phyloP scores from a whole-genome alignment of 2,888 invertebrate genomes.

The Clivina fossor region DNA sequence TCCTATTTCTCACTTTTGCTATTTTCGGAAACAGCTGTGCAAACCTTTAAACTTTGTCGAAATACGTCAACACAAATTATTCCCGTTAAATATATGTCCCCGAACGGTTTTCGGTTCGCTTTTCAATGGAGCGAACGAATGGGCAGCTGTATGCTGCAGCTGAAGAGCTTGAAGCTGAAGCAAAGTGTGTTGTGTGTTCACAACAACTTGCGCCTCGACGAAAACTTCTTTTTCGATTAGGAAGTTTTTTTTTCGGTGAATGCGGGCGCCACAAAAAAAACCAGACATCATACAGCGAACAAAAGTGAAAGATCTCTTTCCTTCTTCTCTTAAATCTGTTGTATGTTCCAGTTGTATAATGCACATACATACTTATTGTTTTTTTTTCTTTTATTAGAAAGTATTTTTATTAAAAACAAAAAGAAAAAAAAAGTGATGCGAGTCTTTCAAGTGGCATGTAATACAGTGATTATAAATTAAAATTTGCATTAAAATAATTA shows the following conservation, averaged over 20 bases:
- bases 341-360: too few species aligned
- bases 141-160: conserved; percentile 11
- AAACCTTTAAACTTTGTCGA: conserved; percentile 19
- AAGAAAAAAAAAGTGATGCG: too few species aligned
- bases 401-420: too few species aligned
- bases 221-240: conserved; percentile 21
- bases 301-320: too few species aligned
- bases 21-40: conserved; percentile 12
- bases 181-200: conserved; percentile 26
- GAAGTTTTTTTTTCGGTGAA: conserved; percentile 17
- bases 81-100: conserved; percentile 23
- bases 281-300: too few species aligned
- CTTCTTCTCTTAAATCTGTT: too few species aligned
- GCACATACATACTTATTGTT: too few species aligned
- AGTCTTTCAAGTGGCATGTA: too few species aligned
- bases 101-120: conserved; percentile 4
- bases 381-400: too few species aligned
- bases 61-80: conserved; percentile 23
- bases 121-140: conserved; percentile 5
- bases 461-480: too few species aligned
- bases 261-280: conserved; percentile 23
- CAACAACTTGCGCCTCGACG: conserved; percentile 13
- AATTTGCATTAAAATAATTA: too few species aligned
- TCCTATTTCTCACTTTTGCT: conserved; percentile 14
- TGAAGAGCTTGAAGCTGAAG: background rate